Base-by-base conservation (phyloP, 2,797 vertebrate genomes). In the Sandelia bainsii region DNA sequence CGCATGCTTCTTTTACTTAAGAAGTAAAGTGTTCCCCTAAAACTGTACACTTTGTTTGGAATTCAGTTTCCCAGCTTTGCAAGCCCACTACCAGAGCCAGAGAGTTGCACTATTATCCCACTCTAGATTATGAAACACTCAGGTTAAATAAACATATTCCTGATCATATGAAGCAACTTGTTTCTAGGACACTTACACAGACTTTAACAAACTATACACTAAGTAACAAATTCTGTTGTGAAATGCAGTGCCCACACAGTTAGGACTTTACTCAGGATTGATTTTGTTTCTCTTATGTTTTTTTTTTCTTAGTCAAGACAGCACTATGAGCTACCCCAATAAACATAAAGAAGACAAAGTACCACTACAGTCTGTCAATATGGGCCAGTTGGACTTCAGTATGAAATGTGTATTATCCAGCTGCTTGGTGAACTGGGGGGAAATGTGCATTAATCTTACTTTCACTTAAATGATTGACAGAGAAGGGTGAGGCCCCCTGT, bases 391-490 rank as follows among this genome's bases (percentile, higher is more conserved):
- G 40, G 56, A 65, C 46, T 56, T 60, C 80, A 60, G 74, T 20
- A 40, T 65, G 40, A 81, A 56, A 13, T 49, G 44, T 56, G 16
- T 58, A 54, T 77, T 82, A 60, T 79, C 54, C 50, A 72, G 77
- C 79, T 89, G 72, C 81, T 84, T 78, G 13, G 70, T 74, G 67
- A 79, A 79, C 32, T 81, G 70, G 80, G 79, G 73, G 13, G 61
- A 80, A 78, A 76, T 64, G 70, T 81, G 83, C 83, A 85, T 81
- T 92, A 85, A 88, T 85, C 73, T 59, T 58, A 65, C 40, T 72
- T 77, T 87, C 84, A 89, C 88, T 84, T 68, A 50, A 68, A 90
- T 92, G 89, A 92, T 60, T 86, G 91, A 80, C 80, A 9, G 64
- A 78, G 79, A 83, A 59, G 72, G 52, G 61, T 27, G n/a, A 40